A percentile compares a stretch with the other conserved stretches of the same genome.
phyloP scores from a whole-genome alignment of 2,888 invertebrate genomes.

The Drosophila lutescens region DNA sequence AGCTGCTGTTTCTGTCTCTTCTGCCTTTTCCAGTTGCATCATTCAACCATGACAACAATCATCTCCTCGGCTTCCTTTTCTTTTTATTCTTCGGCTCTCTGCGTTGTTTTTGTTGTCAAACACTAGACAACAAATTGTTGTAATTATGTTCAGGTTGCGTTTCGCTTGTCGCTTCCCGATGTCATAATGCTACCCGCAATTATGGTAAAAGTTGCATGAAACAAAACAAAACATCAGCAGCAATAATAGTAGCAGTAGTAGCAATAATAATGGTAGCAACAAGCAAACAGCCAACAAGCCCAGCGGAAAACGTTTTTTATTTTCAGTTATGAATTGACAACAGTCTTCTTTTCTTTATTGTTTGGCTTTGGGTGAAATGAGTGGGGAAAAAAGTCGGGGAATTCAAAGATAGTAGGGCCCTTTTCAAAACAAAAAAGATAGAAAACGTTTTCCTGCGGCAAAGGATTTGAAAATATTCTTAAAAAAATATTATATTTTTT shows the following conservation, averaged over 20 bases:
- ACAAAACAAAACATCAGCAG: slow-evolving; percentile 22
- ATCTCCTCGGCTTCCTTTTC: slow-evolving; percentile 35
- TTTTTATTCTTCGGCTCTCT: slow-evolving; percentile 30
- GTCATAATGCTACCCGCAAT: slow-evolving; percentile 73
- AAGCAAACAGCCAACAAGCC: slow-evolving; percentile 40
- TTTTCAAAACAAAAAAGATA: neutral
- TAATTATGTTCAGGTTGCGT: slow-evolving; percentile 75
- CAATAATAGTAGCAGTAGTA: slow-evolving; percentile 12
- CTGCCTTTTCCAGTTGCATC: slow-evolving; percentile 70
- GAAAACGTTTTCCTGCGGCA: neutral
- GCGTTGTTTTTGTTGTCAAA: slow-evolving; percentile 61
- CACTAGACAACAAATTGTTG: slow-evolving; percentile 79
- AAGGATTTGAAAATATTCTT: too few species aligned
- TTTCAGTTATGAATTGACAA: slow-evolving; percentile 70
- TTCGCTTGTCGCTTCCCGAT: slow-evolving; percentile 78
- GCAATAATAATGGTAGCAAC: slow-evolving; percentile 47
- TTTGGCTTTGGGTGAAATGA: slow-evolving; percentile 16
- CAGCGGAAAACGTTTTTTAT: slow-evolving; percentile 62
- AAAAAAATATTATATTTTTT: too few species aligned
- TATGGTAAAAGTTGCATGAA: slow-evolving; percentile 78
- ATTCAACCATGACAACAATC: slow-evolving; percentile 76
- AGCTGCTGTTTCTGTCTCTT: slow-evolving; percentile 19
- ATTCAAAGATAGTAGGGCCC: neutral
- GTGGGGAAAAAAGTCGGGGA: slow-evolving; percentile 1
- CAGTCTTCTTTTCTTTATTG: slow-evolving; percentile 15